Conservation (phyloP, 2,888 invertebrate species). For the Thecocarcelia acutangulata region DNA sequence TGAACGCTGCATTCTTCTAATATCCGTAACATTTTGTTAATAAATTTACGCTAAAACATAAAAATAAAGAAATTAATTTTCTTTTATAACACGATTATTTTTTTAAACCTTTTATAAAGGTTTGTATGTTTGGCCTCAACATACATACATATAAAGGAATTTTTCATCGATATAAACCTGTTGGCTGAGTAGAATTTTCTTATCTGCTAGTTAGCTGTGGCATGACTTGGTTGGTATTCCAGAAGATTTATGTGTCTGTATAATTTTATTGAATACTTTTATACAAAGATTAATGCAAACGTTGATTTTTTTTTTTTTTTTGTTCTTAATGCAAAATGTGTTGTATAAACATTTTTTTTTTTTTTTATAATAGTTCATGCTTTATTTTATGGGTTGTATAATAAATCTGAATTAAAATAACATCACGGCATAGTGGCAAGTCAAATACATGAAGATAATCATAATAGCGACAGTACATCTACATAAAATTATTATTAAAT, state of each 20-base stretch:
- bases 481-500: slow-evolving; percentile 36
- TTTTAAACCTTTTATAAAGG: slow-evolving; percentile 34
- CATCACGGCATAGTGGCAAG: slow-evolving; percentile 27
- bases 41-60: slow-evolving; percentile 66
- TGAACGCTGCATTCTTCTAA: neutral
- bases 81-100: slow-evolving; percentile 57
- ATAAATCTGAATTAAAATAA: slow-evolving; percentile 64
- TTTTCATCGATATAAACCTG: slow-evolving; percentile 60
- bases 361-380: slow-evolving; percentile 43
- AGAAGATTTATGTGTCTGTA: slow-evolving; percentile 4
- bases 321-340: slow-evolving; percentile 10
- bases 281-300: no score
- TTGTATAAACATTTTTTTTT: slow-evolving; percentile 23
- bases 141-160: slow-evolving; percentile 33
- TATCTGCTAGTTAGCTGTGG: slow-evolving; percentile 31
- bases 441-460: slow-evolving; percentile 39
- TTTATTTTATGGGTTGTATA: slow-evolving; percentile 55
- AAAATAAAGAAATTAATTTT: slow-evolving; percentile 67
- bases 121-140: neutral
- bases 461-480: slow-evolving; percentile 43
- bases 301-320: neutral
- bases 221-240: slow-evolving; percentile 8
- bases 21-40: slow-evolving; percentile 48
- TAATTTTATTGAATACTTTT: neutral
- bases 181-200: slow-evolving; percentile 40